Conservation (phyloP, 1,140 invertebrate species). For the Brachionus paranguensis region DNA sequence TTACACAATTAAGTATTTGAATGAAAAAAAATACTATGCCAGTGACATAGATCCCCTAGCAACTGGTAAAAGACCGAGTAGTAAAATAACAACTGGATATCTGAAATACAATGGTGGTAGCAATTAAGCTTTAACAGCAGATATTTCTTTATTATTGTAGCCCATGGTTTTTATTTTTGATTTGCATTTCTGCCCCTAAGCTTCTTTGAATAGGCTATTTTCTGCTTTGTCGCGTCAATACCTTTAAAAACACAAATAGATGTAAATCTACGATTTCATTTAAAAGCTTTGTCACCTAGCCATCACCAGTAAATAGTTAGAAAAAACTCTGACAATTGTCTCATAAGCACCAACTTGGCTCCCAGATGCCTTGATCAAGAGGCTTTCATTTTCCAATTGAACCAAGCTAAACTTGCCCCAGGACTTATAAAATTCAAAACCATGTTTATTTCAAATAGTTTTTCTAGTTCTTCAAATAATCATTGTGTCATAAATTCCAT, state of each 20-base stretch:
- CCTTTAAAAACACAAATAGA: not conserved
- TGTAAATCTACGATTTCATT: not conserved
- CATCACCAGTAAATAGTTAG: not conserved
- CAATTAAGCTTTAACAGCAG: not conserved
- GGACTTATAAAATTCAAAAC: not conserved
- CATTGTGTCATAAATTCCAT: not conserved
- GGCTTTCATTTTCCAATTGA: not conserved
- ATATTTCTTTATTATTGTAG: not conserved
- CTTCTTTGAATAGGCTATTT: not conserved
- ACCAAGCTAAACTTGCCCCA: not conserved
- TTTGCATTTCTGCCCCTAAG: not conserved
- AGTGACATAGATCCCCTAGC: not conserved
- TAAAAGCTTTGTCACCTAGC: not conserved
- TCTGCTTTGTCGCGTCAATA: not conserved
- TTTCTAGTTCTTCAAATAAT: not conserved
- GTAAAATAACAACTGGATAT: not conserved
- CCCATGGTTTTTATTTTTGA: not conserved
- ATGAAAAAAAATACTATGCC: not conserved
- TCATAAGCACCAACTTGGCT: not conserved
- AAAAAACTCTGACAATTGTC: not conserved
- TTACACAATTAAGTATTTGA: not conserved
- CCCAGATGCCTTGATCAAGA: not conserved
- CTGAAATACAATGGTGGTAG: not conserved
- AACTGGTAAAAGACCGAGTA: not conserved
- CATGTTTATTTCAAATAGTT: not conserved